Base-by-base conservation (phyloP, 2,888 invertebrate species). In the Parnassius mnemosyne region DNA sequence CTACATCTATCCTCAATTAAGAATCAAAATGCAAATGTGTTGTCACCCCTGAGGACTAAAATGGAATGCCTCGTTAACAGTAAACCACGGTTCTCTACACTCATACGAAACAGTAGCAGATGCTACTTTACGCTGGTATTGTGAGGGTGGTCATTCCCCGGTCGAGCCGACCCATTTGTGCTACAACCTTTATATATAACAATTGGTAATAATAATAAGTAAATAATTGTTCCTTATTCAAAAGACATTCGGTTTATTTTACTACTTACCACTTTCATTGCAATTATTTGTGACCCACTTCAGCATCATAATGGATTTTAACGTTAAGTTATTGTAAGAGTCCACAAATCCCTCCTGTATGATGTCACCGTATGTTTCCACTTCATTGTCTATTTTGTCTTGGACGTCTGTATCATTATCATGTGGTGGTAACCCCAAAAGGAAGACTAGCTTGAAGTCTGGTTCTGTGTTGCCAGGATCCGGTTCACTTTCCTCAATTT, bases 331-430 rank as follows among this genome's bases (percentile, higher is more conserved):
- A 80, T 97, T 96, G 78, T 97, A 97, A 0, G 96, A 94, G 80
- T 97, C 97, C 49, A 95, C 81, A 78, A 97, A 97, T 52, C 93
- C 94, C 78, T 97, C 97, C 83, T 97, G 96, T 58, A 97, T 94
- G 11, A 97, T 92, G 80, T 97, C 97, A 20, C 94, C 94, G 75
- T 94, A 94, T 59, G 88, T 89, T 2, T 92, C 88, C 25, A 93
- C 93, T 79, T 97, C 97, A 51, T 93, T 93, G 53, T 93, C 90
- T 41, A 96, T 93, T 62, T 92, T 92, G 64, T 87, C 90, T 88
- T 96, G 92, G 0, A 93, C 86, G 72, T 93, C 92, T 73, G 94
- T 92, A 77, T 80, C 80, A 70, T 92, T 89, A 68, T 92, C 92
- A 68, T 93, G 90, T n/a, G 87, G 73, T 62, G 94, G 93, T 72